These are phyloP conservation scores for Dryas iulia DNA, from an alignment of 1,140 invertebrate species.

Conservation along the genomic window DNA sequence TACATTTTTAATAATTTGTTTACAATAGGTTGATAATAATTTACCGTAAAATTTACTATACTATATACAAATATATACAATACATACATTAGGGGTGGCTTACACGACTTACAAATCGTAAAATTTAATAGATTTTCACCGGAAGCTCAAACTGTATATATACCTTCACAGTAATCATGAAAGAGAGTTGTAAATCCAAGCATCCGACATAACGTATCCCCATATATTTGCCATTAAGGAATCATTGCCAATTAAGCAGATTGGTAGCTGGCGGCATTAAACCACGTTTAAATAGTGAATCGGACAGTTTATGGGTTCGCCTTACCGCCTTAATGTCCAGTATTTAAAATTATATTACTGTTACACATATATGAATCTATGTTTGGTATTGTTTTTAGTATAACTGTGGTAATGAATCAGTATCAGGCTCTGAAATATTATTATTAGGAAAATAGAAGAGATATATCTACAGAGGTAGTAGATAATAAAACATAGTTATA, in stretches of 20 bases:
- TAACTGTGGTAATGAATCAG: too few species aligned
- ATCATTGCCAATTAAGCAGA: conserved; percentile 64
- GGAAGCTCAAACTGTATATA: background rate
- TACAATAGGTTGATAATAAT: too few species aligned
- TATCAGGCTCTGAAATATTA: too few species aligned
- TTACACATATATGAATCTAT: background rate
- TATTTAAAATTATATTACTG: conserved; percentile 27
- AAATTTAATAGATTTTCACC: conserved; percentile 3
- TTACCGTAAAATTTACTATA: too few species aligned
- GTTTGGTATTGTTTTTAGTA: too few species aligned
- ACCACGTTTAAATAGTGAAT: conserved; percentile 49
- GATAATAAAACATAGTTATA: too few species aligned
- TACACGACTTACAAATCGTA: background rate
- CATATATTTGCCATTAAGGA: conserved; percentile 52
- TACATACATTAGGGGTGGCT: background rate
- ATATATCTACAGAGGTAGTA: too few species aligned
- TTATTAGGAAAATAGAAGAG: too few species aligned
- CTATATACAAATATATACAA: too few species aligned
- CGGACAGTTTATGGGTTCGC: conserved; percentile 53
- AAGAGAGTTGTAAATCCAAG: conserved; percentile 34
- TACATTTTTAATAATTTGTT: too few species aligned
- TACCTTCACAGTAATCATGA: conserved; percentile 24
- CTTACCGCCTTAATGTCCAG: conserved; percentile 40
- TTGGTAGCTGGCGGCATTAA: conserved; percentile 51
- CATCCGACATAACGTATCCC: conserved; percentile 31